These are phyloP conservation scores for Carterocephalus palaemon DNA, from an alignment of 2,888 invertebrate genomes.

Conservation along the genomic window DNA sequence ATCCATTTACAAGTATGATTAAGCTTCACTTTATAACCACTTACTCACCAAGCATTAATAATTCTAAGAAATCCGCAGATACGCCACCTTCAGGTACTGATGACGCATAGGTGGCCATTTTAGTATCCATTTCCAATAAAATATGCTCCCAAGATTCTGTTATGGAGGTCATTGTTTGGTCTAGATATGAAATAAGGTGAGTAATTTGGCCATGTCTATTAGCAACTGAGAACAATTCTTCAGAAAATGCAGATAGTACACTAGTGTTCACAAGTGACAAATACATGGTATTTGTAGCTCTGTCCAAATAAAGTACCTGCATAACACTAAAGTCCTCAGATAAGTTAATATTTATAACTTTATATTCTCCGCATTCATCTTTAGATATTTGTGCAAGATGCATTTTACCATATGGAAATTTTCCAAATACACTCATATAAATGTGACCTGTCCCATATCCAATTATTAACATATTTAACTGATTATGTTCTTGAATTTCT, in stretches of 20 bases:
- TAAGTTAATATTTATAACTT: constrained; percentile 82
- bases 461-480: constrained; percentile 87
- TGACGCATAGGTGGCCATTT: constrained; percentile 92
- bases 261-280: constrained; percentile 78
- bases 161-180: constrained; percentile 88
- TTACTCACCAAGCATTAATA: constrained; percentile 87
- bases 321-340: constrained; percentile 85
- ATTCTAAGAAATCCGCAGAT: constrained; percentile 93
- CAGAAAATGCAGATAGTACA: constrained; percentile 81
- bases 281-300: constrained; percentile 63
- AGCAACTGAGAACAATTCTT: constrained; percentile 85
- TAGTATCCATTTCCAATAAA: constrained; percentile 94
- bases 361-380: constrained; percentile 77
- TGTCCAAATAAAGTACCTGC: constrained; percentile 80
- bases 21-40: too few species aligned
- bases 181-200: constrained; percentile 83
- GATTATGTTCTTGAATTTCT: constrained; percentile 78
- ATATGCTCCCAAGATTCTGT: constrained; percentile 97
- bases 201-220: constrained; percentile 86
- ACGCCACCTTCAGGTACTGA: constrained; percentile 88
- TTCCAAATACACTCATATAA: constrained; percentile 89
- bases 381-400: constrained; percentile 78
- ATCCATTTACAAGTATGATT: too few species aligned
- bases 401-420: constrained; percentile 87
- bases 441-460: constrained; percentile 87